Conservation (phyloP, 2,888 invertebrate species). For the Caenorhabditis sp. region DNA sequence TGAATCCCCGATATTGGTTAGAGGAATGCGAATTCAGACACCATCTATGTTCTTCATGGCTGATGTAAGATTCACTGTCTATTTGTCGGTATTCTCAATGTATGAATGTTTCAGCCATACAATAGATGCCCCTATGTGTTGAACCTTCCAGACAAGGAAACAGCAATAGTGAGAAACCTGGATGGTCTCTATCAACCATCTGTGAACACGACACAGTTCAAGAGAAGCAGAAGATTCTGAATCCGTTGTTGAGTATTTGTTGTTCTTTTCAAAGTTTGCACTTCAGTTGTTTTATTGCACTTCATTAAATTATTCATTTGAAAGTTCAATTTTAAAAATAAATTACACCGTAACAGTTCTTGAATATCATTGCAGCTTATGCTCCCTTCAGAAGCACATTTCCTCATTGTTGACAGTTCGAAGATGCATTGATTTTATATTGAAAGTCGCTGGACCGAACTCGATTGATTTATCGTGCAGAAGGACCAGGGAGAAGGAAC, state of each 20-base stretch:
- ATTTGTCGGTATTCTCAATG: background rate
- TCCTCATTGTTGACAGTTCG: conserved; percentile 66
- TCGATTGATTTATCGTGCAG: conserved; percentile 78
- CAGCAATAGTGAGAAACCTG: background rate
- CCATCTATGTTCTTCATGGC: conserved; percentile 48
- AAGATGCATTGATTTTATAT: conserved; percentile 68
- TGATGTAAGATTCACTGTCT: conserved; percentile 21
- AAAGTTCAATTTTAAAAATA: background rate
- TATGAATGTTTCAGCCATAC: conserved; percentile 46
- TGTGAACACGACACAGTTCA: conserved; percentile 46
- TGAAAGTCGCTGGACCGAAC: conserved; percentile 72
- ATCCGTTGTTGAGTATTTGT: conserved; percentile 28
- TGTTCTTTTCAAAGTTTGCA: background rate
- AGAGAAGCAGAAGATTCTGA: conserved; percentile 48
- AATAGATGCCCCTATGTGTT: conserved; percentile 54
- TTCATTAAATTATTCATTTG: background rate
- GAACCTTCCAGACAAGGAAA: background rate
- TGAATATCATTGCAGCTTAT: conserved; percentile 19
- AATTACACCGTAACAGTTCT: conserved; percentile 46
- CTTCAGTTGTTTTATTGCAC: background rate
- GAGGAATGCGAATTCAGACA: conserved; percentile 57
- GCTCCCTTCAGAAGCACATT: conserved; percentile 60
- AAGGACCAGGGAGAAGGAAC: conserved; percentile 78
- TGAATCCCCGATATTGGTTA: conserved; percentile 52
- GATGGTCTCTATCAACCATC: conserved; percentile 50